Evolutionary conservation across 2,113 vertebrate genomes (phyloP), one percentile per base, ranked within the genome.

Genomic region (Chloebia gouldiae): DNA sequence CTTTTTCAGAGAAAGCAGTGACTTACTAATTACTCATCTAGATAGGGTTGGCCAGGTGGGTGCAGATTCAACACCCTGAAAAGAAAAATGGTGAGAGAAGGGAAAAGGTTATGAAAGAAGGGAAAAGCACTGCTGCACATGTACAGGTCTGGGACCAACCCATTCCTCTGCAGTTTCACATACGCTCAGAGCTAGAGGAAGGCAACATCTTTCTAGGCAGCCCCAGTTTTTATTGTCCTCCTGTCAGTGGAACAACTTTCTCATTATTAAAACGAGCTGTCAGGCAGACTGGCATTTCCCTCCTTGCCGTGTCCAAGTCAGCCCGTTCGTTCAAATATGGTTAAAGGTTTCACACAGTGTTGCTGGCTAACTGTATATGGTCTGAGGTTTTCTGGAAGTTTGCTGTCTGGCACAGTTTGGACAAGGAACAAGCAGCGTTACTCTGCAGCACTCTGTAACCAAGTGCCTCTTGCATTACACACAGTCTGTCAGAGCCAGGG

Each of bases 251-350:
- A 96, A 95, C 94, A 94, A 95, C 92, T 94, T 93, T 88, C 94
- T 96, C 92, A 86, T 92, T 66, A 93, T 77, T 88, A 79, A 93
- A 97, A 96, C 5, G 85, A 95, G 90, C 94, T 96, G 95, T 96
- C 95, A 97, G 94, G 94, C 95, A 96, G 95, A 95, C 88, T 95
- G 94, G 94, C 95, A 96, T 97, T 96, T 96, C 94, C 95, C 94
- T 88, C 76, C 90, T 73, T 0, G 2, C 51, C 0, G 80, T 68
- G 88, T 90, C 96, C 96, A 96, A 96, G 93, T 40, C 7, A 77
- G 94, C 93, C 95, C 12, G 17, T 88, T 95, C 78, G 93, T 96
- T 96, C 96, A 96, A 95, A 96, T 96, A 96, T 95, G 94, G 96
- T 93, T 96, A 95, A 90, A 94, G 88, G 90, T 66, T 95, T 96